Conservation (phyloP, 2,888 invertebrate genomes). For the Chirona hameri region DNA sequence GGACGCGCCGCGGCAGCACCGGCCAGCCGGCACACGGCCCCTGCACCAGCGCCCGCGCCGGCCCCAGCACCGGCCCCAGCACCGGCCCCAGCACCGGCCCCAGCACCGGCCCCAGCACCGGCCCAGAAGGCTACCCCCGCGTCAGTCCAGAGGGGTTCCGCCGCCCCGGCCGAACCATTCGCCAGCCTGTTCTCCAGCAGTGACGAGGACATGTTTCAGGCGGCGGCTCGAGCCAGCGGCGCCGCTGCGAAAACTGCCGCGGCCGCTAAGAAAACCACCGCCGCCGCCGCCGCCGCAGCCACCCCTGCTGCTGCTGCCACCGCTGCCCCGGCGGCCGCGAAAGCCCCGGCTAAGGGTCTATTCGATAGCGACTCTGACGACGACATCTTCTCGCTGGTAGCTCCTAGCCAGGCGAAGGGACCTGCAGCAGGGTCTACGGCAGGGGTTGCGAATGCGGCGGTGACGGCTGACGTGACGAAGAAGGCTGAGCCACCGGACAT, state of each 20-base stretch:
- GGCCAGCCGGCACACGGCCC: background rate
- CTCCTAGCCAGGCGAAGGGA: background rate
- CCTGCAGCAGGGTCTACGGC: no score
- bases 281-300: background rate
- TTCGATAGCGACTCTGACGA: conserved; percentile 10
- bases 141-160: background rate
- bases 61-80: background rate
- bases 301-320: background rate
- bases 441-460: no score
- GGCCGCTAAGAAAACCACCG: background rate
- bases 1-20: background rate
- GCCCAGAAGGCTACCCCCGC: background rate
- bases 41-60: background rate
- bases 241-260: background rate
- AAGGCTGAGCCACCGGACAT: no score
- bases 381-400: background rate
- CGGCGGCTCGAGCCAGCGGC: background rate
- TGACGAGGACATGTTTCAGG: background rate
- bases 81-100: background rate
- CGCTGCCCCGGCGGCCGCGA: background rate
- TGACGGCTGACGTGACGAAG: no score
- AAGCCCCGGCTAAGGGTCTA: background rate
- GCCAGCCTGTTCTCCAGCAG: background rate
- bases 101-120: background rate
- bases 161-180: background rate